Evolutionary conservation across 2,888 invertebrate species (phyloP).

Genomic region (Xanthorhoe designata): DNA sequence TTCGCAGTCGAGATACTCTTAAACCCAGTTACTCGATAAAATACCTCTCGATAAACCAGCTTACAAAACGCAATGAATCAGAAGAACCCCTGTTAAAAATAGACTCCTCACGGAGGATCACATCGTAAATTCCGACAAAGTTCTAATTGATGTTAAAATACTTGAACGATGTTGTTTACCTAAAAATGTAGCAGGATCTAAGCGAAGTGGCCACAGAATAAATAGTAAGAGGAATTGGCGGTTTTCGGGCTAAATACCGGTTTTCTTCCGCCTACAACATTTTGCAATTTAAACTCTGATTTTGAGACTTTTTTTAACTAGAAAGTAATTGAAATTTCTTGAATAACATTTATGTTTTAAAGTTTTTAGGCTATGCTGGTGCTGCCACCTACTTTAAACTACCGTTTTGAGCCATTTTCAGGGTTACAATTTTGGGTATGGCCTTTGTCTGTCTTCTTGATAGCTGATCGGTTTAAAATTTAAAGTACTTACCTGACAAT

Average conservation of each 20-base stretch:
- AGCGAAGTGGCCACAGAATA: constrained; percentile 25
- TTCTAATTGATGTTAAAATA: constrained; percentile 47
- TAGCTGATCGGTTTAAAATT: too few species aligned
- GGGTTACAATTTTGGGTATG: too few species aligned
- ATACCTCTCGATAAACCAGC: constrained; percentile 11
- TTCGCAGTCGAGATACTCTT: too few species aligned
- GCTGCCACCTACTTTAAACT: too few species aligned
- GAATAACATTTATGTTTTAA: too few species aligned
- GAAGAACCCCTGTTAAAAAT: constrained; percentile 35
- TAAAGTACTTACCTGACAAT: too few species aligned
- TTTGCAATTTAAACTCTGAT: neutral
- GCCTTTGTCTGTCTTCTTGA: too few species aligned
- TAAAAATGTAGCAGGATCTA: constrained; percentile 41
- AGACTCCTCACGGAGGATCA: constrained; percentile 36
- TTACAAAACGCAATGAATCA: constrained; percentile 27
- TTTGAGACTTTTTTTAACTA: too few species aligned
- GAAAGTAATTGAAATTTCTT: too few species aligned
- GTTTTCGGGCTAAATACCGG: neutral
- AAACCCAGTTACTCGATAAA: neutral
- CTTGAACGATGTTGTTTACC: constrained; percentile 45
- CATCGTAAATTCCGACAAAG: constrained; percentile 37
- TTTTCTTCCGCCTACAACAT: neutral
- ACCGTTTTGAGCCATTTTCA: too few species aligned
- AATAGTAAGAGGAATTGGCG: neutral
- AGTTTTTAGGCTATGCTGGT: too few species aligned